phyloP scores from a whole-genome alignment of 2,113 vertebrate genomes.

The Mirounga angustirostris region DNA sequence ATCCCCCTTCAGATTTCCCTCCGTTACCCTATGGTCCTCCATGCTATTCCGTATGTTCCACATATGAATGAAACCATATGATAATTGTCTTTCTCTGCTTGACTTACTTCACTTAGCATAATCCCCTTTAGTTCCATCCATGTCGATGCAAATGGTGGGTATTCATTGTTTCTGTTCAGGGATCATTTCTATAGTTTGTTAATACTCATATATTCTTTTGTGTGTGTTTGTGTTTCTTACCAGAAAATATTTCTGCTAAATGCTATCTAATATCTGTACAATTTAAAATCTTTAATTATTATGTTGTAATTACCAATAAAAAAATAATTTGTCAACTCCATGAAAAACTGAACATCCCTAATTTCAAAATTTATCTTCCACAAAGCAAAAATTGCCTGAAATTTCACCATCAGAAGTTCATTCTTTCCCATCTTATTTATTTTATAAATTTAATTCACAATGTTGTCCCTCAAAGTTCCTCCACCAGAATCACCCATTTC shows the following conservation, averaged over 20 bases:
- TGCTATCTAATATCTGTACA: background rate
- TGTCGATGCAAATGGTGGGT: too few species aligned
- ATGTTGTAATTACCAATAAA: background rate
- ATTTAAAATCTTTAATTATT: constrained; percentile 3
- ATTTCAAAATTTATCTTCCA: background rate
- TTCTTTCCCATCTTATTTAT: background rate
- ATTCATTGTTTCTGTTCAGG: too few species aligned
- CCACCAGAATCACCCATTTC: background rate
- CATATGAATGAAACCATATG: too few species aligned
- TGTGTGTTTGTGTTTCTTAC: background rate
- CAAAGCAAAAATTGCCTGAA: background rate
- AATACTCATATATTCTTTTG: background rate
- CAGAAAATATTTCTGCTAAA: background rate
- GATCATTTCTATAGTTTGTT: too few species aligned
- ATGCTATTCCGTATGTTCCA: too few species aligned
- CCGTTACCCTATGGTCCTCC: too few species aligned
- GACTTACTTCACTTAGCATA: too few species aligned
- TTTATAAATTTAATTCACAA: constrained; percentile 10
- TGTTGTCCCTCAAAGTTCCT: background rate
- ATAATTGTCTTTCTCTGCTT: too few species aligned
- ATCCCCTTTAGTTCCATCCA: too few species aligned
- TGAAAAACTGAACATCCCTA: constrained; percentile 6
- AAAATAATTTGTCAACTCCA: background rate
- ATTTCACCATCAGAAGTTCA: constrained; percentile 1
- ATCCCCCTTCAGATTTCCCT: too few species aligned